These are phyloP conservation scores for Gryllus longicercus DNA, from an alignment of 2,888 invertebrate genomes.

Conservation along the genomic window DNA sequence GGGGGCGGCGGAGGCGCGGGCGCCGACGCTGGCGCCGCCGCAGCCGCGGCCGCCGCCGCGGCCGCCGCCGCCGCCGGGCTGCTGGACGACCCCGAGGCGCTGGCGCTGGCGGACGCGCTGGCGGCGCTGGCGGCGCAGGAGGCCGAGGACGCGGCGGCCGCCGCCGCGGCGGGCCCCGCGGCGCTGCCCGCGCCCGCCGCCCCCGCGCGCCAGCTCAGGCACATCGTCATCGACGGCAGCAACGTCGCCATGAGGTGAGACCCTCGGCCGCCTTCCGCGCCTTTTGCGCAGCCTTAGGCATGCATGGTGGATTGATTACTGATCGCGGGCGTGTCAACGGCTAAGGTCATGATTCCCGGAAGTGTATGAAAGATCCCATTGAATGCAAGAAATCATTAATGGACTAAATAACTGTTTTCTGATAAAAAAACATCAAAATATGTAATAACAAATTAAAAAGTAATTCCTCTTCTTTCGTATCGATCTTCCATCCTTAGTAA, in stretches of 20 bases:
- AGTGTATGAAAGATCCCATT: too few species aligned
- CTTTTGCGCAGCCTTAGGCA: too few species aligned
- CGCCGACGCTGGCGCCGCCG: conserved; percentile 25
- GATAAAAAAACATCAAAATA: too few species aligned
- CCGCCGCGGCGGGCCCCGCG: conserved; percentile 34
- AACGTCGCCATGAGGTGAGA: conserved; percentile 87
- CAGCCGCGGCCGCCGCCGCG: conserved; percentile 66
- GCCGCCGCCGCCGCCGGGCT: conserved; percentile 78
- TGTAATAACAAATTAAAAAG: too few species aligned
- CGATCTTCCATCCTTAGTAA: too few species aligned
- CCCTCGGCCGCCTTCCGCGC: conserved; percentile 22
- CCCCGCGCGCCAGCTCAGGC: conserved; percentile 51
- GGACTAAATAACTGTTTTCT: too few species aligned
- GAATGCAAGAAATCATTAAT: too few species aligned
- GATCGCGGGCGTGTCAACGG: too few species aligned
- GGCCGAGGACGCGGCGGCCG: conserved; percentile 35
- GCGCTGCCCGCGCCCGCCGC: conserved; percentile 25
- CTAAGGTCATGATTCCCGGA: too few species aligned
- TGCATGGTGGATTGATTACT: too few species aligned
- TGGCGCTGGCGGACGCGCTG: too few species aligned
- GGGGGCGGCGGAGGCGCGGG: conserved; percentile 28
- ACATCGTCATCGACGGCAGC: conserved; percentile 89
- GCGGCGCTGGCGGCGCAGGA: neutral
- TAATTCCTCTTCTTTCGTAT: too few species aligned
- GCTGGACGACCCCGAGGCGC: conserved; percentile 62